Evolutionary conservation across 2,113 vertebrate genomes (phyloP).

Genomic region (Misgurnus anguillicaudatus): DNA sequence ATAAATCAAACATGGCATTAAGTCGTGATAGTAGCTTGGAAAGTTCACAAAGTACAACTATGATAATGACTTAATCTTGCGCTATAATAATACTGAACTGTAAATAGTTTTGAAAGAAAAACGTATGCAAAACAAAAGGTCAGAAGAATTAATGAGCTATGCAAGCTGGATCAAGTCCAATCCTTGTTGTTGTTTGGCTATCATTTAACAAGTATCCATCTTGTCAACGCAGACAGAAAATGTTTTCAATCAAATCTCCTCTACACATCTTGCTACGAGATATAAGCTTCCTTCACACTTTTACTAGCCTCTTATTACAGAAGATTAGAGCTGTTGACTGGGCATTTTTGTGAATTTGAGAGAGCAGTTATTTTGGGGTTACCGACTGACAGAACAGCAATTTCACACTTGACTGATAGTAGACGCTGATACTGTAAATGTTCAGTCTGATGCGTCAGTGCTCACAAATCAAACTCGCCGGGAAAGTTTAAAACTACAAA

Average conservation of each 20-base stretch:
- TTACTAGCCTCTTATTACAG: background rate
- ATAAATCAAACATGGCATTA: constrained; percentile 16
- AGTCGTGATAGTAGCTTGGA: background rate
- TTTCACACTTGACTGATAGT: constrained; percentile 49
- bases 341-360: background rate
- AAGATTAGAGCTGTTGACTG: constrained; percentile 12
- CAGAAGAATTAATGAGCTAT: background rate
- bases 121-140: background rate
- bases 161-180: background rate
- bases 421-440: constrained; percentile 34
- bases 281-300: background rate
- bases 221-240: background rate
- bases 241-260: too few species aligned
- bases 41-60: too few species aligned
- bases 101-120: background rate
- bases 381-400: constrained; percentile 32
- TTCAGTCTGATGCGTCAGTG: constrained; percentile 32
- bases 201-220: background rate
- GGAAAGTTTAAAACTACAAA: constrained; percentile 6
- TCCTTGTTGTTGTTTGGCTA: background rate
- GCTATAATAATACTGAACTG: background rate
- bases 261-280: background rate
- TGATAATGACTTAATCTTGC: background rate
- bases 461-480: constrained; percentile 33
- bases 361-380: background rate